Percentiles rank a stretch among this genome's conserved stretches.
phyloP scores from a whole-genome alignment of 92 coral and sea anemone species.

The Porites divaricata region DNA sequence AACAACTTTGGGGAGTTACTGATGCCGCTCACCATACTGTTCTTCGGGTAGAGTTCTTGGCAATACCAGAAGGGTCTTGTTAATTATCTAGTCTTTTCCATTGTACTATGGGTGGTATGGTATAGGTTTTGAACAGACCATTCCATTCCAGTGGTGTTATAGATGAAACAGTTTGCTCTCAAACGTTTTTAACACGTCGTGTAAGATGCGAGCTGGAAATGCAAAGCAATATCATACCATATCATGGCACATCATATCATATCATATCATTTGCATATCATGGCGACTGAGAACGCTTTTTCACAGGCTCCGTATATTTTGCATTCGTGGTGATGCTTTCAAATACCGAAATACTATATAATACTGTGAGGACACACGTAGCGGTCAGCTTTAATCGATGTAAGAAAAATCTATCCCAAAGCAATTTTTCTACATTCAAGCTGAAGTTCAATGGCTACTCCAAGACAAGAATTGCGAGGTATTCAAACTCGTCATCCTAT shows the following conservation, averaged over 20 bases:
- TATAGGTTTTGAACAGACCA: too few relatives aligned
- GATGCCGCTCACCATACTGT: not conserved
- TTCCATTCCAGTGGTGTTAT: too few relatives aligned
- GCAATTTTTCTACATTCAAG: not conserved
- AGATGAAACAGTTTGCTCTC: too few relatives aligned
- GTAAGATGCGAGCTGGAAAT: too few relatives aligned
- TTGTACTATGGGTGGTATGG: too few relatives aligned
- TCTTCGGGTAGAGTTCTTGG: conserved; percentile 20
- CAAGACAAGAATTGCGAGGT: conserved; percentile 7
- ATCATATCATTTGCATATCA: too few relatives aligned
- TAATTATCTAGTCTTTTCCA: not conserved
- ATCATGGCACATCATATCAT: too few relatives aligned
- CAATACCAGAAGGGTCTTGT: conserved; percentile 31
- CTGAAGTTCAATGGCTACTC: conserved; percentile 1
- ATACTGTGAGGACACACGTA: not conserved
- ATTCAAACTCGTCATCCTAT: conserved; percentile 38
- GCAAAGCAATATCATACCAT: too few relatives aligned
- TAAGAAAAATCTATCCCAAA: not conserved
- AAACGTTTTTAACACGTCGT: too few relatives aligned
- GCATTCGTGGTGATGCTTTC: too few relatives aligned
- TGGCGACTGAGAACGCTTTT: too few relatives aligned
- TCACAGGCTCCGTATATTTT: too few relatives aligned
- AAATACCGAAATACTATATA: not conserved
- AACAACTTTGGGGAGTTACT: conserved; percentile 7
- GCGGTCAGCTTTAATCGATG: not conserved